These are phyloP conservation scores for Nannobrachium achirus DNA, from an alignment of 2,113 vertebrate species.

Conservation along the genomic window DNA sequence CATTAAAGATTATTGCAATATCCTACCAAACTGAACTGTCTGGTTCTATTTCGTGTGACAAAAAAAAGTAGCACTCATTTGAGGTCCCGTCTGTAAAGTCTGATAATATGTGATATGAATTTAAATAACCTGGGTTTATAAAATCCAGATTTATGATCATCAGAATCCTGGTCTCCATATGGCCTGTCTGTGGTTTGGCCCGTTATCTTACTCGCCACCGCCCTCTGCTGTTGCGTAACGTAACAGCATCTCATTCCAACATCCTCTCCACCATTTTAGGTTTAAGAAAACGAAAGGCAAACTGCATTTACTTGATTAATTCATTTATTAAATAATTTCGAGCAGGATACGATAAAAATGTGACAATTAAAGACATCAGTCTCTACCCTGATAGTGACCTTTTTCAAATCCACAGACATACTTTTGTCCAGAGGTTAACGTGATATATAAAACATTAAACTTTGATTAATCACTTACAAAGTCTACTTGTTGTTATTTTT, in stretches of 20 bases:
- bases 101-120: conserved; percentile 16
- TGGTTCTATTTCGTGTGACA: no score
- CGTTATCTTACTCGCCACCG: conserved; percentile 6
- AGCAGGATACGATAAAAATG: conserved; percentile 73
- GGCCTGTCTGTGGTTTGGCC: not conserved
- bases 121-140: not conserved
- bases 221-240: conserved; percentile 30
- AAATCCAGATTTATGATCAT: not conserved
- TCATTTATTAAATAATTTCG: conserved; percentile 76
- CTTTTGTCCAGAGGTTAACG: conserved; percentile 63
- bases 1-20: no score
- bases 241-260: not conserved
- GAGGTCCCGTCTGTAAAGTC: not conserved
- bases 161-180: not conserved
- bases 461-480: conserved; percentile 72
- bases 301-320: conserved; percentile 30
- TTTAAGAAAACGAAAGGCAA: not conserved
- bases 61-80: no score
- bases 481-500: conserved; percentile 54
- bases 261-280: not conserved
- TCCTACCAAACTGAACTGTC: no score
- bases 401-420: conserved; percentile 49
- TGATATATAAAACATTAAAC: conserved; percentile 75
- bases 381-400: conserved; percentile 62
- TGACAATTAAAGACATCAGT: conserved; percentile 62